Evolutionary conservation across 64 coral and sea anemone species (phyloP).

Genomic region (Actinia equina): DNA sequence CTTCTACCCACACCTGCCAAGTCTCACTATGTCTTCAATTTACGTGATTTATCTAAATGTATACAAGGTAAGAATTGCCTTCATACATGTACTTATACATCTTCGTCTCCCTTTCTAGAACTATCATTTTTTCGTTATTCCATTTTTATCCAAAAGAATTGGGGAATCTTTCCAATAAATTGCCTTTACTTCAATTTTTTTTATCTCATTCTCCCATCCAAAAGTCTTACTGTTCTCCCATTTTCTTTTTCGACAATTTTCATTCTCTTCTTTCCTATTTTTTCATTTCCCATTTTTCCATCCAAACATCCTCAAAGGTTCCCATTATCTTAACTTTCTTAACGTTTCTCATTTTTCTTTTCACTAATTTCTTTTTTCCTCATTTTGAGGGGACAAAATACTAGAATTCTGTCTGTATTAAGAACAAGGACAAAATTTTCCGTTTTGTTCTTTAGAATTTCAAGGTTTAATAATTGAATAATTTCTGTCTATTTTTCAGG

Average conservation of each 20-base stretch:
- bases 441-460: too few relatives aligned
- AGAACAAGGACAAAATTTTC: too few relatives aligned
- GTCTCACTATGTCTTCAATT: slow-evolving; percentile 97
- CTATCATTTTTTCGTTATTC: background rate
- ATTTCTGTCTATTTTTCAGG: slow-evolving; percentile 25
- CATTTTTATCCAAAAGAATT: too few relatives aligned
- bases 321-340: too few relatives aligned
- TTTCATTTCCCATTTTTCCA: background rate
- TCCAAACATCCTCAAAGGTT: too few relatives aligned
- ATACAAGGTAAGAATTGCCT: slow-evolving; percentile 79
- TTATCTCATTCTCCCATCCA: background rate
- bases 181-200: background rate
- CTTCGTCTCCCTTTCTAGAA: too few relatives aligned
- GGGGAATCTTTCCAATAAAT: background rate
- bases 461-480: background rate
- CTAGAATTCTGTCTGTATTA: too few relatives aligned
- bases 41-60: slow-evolving; percentile 97
- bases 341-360: background rate
- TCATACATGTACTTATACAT: too few relatives aligned
- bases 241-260: background rate
- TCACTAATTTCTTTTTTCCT: background rate
- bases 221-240: background rate
- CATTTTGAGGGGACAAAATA: too few relatives aligned
- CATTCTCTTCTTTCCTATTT: background rate
- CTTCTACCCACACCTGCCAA: slow-evolving; percentile 93